Percentiles rank a stretch among this genome's conserved stretches.
phyloP scores from a whole-genome alignment of 2,797 vertebrate genomes.

The Monodelphis domestica region DNA sequence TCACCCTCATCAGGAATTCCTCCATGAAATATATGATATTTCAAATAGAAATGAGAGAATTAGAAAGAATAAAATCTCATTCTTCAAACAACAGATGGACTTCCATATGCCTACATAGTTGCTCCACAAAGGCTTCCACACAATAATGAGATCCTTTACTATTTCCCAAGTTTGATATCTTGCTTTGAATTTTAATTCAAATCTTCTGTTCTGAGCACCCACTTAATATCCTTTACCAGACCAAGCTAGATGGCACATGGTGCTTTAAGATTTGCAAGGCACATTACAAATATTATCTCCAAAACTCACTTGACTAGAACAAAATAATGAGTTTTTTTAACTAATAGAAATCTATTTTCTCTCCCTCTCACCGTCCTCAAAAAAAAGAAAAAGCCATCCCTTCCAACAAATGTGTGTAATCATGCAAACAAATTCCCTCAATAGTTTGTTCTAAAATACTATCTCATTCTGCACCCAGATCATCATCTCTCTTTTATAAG shows the following conservation, averaged over 20 bases:
- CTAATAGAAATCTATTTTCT: background rate
- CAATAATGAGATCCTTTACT: background rate
- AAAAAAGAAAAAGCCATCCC: background rate
- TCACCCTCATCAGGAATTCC: background rate
- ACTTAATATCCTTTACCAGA: background rate
- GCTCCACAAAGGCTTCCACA: background rate
- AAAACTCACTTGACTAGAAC: background rate
- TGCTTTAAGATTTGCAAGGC: background rate
- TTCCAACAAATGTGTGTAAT: background rate
- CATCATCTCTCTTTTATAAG: background rate
- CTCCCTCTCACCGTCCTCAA: background rate
- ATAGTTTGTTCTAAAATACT: background rate
- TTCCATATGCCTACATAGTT: background rate
- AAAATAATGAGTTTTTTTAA: background rate
- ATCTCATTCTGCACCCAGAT: background rate
- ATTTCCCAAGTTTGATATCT: background rate
- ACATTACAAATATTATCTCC: background rate
- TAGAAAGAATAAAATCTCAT: background rate
- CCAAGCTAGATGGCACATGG: background rate
- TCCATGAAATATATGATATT: background rate
- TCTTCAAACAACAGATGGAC: background rate
- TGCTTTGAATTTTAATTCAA: background rate
- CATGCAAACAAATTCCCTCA: background rate
- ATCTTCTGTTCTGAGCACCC: background rate
- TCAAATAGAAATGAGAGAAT: background rate